Conservation (phyloP, 2,113 vertebrate species). For the Cavia aperea region DNA sequence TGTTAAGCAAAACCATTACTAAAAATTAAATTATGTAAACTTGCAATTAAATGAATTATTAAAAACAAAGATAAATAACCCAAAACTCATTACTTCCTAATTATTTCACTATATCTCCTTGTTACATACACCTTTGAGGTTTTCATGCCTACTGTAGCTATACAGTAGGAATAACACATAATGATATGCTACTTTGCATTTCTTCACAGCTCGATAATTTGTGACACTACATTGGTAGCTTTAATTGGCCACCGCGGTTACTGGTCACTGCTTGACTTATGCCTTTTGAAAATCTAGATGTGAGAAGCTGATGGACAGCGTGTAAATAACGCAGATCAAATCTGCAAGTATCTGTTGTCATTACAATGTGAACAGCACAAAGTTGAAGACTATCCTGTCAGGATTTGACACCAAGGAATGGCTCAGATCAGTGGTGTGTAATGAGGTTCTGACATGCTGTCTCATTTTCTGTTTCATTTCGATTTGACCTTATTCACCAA, state of each 20-base stretch:
- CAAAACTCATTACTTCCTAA: background rate
- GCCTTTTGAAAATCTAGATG: background rate
- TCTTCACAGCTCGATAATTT: background rate
- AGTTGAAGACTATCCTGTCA: background rate
- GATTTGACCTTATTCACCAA: background rate
- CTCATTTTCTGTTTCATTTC: background rate
- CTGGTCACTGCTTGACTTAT: background rate
- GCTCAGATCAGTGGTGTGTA: background rate
- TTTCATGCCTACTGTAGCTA: background rate
- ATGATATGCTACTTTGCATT: background rate
- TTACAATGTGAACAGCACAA: background rate
- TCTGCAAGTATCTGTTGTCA: background rate
- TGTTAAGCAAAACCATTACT: conserved; percentile 9
- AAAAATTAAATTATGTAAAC: background rate
- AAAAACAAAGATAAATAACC: background rate
- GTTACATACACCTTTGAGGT: background rate
- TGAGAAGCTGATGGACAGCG: background rate
- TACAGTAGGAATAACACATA: background rate
- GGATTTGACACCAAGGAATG: background rate
- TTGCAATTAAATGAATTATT: conserved; percentile 4
- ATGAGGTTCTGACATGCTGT: background rate
- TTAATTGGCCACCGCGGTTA: background rate
- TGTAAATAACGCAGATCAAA: conserved; percentile 15
- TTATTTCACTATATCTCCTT: background rate
- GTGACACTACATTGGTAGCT: background rate